These are phyloP conservation scores for Leptopilina boulardi DNA, from an alignment of 1,140 invertebrate species.

Conservation along the genomic window DNA sequence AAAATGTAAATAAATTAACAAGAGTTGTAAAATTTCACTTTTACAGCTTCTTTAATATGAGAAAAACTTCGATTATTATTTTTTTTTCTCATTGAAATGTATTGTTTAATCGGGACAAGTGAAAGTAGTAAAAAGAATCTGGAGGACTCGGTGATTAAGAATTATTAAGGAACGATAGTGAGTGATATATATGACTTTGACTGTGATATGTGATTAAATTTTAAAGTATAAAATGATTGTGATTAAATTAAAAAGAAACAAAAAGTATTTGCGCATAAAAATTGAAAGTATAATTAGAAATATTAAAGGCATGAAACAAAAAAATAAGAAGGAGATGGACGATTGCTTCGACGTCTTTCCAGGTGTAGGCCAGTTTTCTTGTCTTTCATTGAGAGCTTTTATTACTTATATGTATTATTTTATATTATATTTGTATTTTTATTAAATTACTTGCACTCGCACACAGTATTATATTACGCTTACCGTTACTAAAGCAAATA, in stretches of 20 bases:
- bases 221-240: background rate
- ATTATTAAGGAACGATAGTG: slow-evolving; percentile 18
- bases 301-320: background rate
- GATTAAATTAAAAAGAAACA: slow-evolving; percentile 10
- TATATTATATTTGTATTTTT: slow-evolving; percentile 35
- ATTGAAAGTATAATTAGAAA: slow-evolving; percentile 13
- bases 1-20: no score
- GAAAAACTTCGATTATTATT: background rate
- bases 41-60: background rate
- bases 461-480: slow-evolving; percentile 17
- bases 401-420: background rate
- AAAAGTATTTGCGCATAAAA: slow-evolving; percentile 1
- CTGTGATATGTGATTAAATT: slow-evolving; percentile 50
- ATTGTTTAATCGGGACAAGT: background rate
- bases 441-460: slow-evolving; percentile 37
- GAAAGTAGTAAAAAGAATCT: slow-evolving; percentile 13
- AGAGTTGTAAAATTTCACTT: no score
- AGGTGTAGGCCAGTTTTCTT: slow-evolving; percentile 44
- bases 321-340: slow-evolving; percentile 22
- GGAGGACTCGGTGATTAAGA: slow-evolving; percentile 21
- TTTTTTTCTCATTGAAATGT: background rate
- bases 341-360: slow-evolving; percentile 30
- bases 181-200: slow-evolving; percentile 37
- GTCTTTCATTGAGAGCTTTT: slow-evolving; percentile 34
- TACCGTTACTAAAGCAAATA: no score